Conservation (phyloP, 2,113 vertebrate genomes). For the Meleagris gallopavo region DNA sequence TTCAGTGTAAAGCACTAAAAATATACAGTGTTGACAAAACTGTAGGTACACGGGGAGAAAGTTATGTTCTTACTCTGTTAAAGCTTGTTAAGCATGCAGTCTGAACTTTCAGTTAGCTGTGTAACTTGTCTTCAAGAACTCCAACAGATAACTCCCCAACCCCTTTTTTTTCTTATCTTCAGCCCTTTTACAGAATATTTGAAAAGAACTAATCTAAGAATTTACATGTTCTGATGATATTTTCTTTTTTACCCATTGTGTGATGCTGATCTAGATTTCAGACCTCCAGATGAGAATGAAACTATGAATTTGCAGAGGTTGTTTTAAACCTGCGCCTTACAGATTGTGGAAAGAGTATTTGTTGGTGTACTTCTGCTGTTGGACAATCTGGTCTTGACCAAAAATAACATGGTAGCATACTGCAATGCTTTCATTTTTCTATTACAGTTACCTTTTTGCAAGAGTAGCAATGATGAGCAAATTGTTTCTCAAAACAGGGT, state of each 20-base stretch:
- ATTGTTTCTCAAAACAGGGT: constrained; percentile 82
- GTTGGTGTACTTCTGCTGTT: neutral
- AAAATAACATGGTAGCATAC: neutral
- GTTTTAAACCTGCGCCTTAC: neutral
- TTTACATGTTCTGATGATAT: neutral
- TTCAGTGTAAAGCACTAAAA: neutral
- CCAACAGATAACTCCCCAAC: neutral
- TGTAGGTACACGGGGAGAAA: neutral
- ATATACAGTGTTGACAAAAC: neutral
- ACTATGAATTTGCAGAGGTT: neutral
- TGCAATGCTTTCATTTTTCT: neutral
- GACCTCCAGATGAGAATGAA: neutral
- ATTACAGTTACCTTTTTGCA: constrained; percentile 91
- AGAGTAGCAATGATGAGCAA: constrained; percentile 89
- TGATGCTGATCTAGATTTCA: neutral
- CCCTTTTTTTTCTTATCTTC: neutral
- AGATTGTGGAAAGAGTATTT: neutral
- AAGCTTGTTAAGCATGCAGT: neutral
- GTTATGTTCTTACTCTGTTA: neutral
- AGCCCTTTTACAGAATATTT: neutral
- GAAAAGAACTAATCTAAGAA: neutral
- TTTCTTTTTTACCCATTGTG: neutral
- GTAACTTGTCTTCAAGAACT: neutral
- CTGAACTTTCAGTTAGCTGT: neutral
- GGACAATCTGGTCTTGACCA: neutral